phyloP scores from a whole-genome alignment of 2,113 vertebrate genomes.

The Athene cunicularia region DNA sequence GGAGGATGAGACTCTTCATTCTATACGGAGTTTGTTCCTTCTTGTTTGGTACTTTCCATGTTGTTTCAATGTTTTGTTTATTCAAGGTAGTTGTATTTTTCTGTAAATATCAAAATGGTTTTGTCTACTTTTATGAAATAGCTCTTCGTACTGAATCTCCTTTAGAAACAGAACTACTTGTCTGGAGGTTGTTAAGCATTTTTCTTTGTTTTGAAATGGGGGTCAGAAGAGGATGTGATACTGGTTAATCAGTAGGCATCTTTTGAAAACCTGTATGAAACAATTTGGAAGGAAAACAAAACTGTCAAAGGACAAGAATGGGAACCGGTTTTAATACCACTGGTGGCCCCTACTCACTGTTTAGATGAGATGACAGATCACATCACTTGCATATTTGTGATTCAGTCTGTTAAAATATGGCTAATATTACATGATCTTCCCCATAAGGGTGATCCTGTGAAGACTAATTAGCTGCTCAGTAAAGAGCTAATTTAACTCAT shows the following conservation, averaged over 20 bases:
- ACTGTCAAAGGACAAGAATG: background rate
- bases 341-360: background rate
- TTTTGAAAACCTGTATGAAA: background rate
- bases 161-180: background rate
- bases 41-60: background rate
- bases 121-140: background rate
- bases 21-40: background rate
- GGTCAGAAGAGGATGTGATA: background rate
- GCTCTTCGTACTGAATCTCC: background rate
- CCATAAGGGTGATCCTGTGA: background rate
- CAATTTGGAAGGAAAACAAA: background rate
- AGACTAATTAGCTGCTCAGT: background rate
- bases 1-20: background rate
- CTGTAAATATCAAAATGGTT: slow-evolving; percentile 59
- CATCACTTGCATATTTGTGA: background rate
- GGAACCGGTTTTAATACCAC: background rate
- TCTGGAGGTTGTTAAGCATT: background rate
- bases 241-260: background rate
- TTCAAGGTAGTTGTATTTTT: slow-evolving; percentile 45
- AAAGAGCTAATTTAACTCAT: slow-evolving; percentile 4
- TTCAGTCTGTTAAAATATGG: background rate
- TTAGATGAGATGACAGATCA: background rate
- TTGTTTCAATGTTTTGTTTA: slow-evolving; percentile 38
- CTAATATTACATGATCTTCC: background rate
- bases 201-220: background rate